Percentiles rank a stretch among this genome's conserved stretches.
Conservation (phyloP, 2,113 vertebrate species). For the Pachyramphus minor region DNA sequence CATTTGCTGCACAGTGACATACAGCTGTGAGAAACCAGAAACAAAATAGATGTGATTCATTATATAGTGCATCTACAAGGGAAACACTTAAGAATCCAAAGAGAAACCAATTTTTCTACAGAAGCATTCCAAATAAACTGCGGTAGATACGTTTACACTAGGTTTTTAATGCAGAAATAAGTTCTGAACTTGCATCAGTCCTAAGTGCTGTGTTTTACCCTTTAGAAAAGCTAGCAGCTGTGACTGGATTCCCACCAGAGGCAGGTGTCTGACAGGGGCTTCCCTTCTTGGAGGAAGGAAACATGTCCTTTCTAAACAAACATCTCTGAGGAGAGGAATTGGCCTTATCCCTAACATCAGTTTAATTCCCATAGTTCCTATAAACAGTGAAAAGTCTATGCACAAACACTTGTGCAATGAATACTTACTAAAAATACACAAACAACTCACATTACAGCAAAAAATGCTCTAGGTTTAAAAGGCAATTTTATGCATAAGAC, state of each 20-base stretch:
- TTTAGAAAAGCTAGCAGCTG: background rate
- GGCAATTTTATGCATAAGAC: background rate
- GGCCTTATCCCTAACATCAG: background rate
- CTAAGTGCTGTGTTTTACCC: background rate
- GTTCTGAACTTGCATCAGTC: background rate
- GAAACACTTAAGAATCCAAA: background rate
- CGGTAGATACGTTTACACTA: background rate
- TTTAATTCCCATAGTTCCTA: background rate
- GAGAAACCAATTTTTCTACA: background rate
- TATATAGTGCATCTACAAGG: background rate
- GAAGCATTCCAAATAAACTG: background rate
- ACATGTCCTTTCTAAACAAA: background rate
- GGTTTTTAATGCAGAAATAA: background rate
- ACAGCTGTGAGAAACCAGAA: background rate
- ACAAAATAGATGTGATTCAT: background rate
- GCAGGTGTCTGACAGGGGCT: background rate
- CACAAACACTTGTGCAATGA: background rate
- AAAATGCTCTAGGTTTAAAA: background rate
- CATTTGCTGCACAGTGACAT: background rate
- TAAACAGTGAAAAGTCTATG: background rate
- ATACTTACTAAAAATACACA: background rate
- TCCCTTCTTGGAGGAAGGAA: background rate
- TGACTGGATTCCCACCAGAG: background rate
- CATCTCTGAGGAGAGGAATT: background rate
- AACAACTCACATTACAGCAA: background rate